These are phyloP conservation scores for Himalopsyche anomala DNA, from an alignment of 2,888 invertebrate species.

Conservation along the genomic window DNA sequence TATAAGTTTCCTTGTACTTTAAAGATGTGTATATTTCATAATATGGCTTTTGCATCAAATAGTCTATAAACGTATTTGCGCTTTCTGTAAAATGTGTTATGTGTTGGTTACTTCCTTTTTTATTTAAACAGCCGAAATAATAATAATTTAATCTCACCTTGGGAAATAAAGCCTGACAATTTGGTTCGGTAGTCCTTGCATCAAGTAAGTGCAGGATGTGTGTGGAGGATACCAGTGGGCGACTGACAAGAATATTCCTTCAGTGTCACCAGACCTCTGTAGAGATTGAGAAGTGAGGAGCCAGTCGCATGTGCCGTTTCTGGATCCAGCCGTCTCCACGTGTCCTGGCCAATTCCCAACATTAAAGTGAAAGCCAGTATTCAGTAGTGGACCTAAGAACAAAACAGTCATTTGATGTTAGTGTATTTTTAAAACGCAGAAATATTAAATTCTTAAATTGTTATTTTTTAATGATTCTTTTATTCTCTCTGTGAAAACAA, in stretches of 20 bases:
- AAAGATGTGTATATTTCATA: no score
- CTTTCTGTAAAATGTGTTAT: no score
- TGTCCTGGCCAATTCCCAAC: constrained; percentile 96
- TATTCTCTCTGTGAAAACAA: no score
- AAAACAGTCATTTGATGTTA: not conserved
- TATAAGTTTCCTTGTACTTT: no score
- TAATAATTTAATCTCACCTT: constrained; percentile 76
- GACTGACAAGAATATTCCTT: constrained; percentile 93
- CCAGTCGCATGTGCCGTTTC: constrained; percentile 93
- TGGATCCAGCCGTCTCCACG: constrained; percentile 91
- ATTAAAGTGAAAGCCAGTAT: constrained; percentile 96
- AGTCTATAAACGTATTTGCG: no score
- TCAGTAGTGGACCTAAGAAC: constrained; percentile 85
- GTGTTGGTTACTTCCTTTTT: no score
- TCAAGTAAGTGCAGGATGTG: constrained; percentile 93
- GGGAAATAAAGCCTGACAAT: constrained; percentile 94
- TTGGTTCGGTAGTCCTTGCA: constrained; percentile 90
- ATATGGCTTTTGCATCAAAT: no score
- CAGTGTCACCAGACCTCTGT: constrained; percentile 86
- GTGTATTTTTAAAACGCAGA: no score
- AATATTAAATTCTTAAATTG: no score
- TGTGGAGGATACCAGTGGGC: constrained; percentile 97
- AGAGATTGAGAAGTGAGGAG: constrained; percentile 88
- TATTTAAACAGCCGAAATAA: no score
- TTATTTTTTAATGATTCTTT: no score